Conservation (phyloP, 1,140 invertebrate species). For the Anadara kagoshimensis region DNA sequence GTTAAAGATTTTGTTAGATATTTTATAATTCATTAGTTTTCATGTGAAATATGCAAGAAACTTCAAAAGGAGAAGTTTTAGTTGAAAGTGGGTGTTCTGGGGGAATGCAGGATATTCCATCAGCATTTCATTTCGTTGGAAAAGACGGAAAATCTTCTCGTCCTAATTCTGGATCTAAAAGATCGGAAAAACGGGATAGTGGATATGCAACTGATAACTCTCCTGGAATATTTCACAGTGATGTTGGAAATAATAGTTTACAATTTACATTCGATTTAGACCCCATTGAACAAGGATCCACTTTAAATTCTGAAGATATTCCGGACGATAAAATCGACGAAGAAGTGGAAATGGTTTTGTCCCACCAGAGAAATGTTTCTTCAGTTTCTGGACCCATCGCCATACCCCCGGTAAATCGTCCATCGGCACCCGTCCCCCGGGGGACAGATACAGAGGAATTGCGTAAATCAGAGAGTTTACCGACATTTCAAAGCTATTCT, state of each 20-base stretch:
- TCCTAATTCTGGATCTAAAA: conserved; percentile 7
- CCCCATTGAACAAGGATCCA: neutral
- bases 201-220: conserved; percentile 49
- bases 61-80: conserved; percentile 11
- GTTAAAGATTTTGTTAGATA: neutral
- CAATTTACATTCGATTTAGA: conserved; percentile 44
- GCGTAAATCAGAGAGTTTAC: neutral
- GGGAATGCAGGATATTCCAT: conserved; percentile 3
- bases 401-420: conserved; percentile 11
- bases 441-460: neutral
- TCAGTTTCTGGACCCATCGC: neutral
- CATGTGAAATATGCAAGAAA: conserved; percentile 18
- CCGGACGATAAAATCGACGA: conserved; percentile 18
- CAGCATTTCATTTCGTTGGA: conserved; percentile 11
- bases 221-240: conserved; percentile 26
- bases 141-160: conserved; percentile 5
- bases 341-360: conserved; percentile 26
- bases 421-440: conserved; percentile 18
- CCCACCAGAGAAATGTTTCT: neutral
- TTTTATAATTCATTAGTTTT: neutral
- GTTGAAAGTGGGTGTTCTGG: no score
- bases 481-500: conserved; percentile 6
- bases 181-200: conserved; percentile 40
- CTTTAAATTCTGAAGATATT: conserved; percentile 10
- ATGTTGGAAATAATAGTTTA: neutral